A percentile compares a stretch with the other conserved stretches of the same genome.
These are phyloP conservation scores for Bombus turneri DNA, from an alignment of 1,140 invertebrate genomes.

Conservation along the genomic window DNA sequence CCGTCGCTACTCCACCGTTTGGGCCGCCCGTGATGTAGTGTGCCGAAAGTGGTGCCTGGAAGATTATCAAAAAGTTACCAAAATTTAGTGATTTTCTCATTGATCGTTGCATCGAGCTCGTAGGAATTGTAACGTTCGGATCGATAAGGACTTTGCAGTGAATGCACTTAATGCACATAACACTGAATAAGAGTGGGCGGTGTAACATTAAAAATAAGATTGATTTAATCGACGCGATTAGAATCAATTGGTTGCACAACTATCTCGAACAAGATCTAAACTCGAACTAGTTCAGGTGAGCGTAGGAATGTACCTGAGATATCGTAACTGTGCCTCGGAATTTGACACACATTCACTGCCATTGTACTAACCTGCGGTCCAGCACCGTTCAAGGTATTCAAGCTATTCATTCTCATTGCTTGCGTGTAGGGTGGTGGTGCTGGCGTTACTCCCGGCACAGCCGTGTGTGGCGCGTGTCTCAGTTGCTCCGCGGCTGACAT, in stretches of 20 bases:
- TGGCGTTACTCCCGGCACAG: conserved; percentile 89
- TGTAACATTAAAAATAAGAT: too few species aligned
- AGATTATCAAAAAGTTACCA: conserved; percentile 26
- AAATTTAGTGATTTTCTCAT: not conserved
- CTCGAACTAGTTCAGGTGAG: conserved; percentile 40
- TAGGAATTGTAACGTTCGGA: not conserved
- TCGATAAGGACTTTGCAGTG: too few species aligned
- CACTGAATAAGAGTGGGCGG: not conserved
- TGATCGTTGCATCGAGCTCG: not conserved
- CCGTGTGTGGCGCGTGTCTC: conserved; percentile 85
- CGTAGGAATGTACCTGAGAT: conserved; percentile 34
- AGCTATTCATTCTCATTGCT: conserved; percentile 81
- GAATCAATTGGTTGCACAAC: not conserved
- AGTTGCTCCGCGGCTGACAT: conserved; percentile 82
- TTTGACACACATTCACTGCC: conserved; percentile 61
- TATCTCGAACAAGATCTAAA: not conserved
- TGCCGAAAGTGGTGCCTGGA: conserved; percentile 79
- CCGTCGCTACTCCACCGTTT: conserved; percentile 82
- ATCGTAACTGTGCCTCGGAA: conserved; percentile 61
- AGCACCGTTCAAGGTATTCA: conserved; percentile 82
- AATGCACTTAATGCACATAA: too few species aligned
- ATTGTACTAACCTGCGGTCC: conserved; percentile 81
- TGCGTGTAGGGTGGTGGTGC: conserved; percentile 89
- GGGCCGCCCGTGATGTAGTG: conserved; percentile 82
- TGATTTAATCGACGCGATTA: not conserved